Evolutionary conservation across 2,113 vertebrate species (phyloP).

Genomic region (Zosterops borbonicus): DNA sequence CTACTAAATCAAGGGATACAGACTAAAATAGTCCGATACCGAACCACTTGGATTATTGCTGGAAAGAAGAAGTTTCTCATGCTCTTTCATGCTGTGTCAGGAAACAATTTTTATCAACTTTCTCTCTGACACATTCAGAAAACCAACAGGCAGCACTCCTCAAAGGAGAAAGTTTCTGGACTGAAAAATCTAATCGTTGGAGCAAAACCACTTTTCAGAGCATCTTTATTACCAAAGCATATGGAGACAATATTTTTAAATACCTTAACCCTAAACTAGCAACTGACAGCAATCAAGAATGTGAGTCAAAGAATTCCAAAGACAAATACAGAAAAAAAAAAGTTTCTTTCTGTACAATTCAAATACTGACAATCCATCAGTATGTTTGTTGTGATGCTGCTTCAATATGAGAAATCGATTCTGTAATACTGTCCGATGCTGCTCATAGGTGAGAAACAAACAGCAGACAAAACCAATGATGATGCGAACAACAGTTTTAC

Average conservation of each 20-base stretch:
- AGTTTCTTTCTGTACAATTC: not conserved
- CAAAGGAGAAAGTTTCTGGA: not conserved
- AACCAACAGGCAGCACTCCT: not conserved
- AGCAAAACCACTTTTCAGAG: not conserved
- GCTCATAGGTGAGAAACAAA: not conserved
- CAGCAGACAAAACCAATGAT: not conserved
- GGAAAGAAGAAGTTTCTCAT: not conserved
- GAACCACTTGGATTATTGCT: not conserved
- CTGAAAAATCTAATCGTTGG: not conserved
- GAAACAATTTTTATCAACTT: not conserved
- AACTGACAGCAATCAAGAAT: not conserved
- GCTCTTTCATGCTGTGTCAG: not conserved
- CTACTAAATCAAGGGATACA: not conserved
- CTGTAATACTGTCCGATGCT: not conserved
- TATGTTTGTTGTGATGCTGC: not conserved
- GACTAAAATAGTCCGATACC: not conserved
- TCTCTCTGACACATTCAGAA: not conserved
- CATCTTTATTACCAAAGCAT: not conserved
- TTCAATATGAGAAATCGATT: not conserved
- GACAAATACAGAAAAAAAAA: not conserved
- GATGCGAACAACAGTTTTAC: not conserved
- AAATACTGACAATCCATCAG: not conserved
- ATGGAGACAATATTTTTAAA: not conserved
- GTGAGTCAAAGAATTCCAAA: not conserved
- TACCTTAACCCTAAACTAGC: not conserved